Base-by-base conservation (phyloP, 1,140 invertebrate genomes). In the Holotrichia oblita region DNA sequence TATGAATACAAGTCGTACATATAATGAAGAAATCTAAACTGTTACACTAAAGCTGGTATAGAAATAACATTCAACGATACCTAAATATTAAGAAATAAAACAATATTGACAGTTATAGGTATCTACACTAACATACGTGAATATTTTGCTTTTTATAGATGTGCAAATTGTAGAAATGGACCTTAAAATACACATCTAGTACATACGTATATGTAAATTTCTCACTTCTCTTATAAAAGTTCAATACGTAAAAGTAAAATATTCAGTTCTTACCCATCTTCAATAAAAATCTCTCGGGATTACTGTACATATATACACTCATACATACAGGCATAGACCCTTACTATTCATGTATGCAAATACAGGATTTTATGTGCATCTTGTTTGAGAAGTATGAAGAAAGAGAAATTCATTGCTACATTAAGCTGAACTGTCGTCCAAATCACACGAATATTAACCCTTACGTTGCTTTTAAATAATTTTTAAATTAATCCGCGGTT, bases 381-480 rank as follows among this genome's bases (percentile, higher is more conserved):
- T 69, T 69, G 61, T 69, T 69, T 27, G 61, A 69, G 61, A 27
- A 34, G 20, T 69, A 69, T 69, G 61, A 69, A 69, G 17, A 69
- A 20, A 61, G n/a, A 12, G 27, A 27, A 69, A 34, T 24, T 34
- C 22, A 69, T 55, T 27, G 61, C 61, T 69, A 69, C 61, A 14
- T 69, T 69, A 69, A 69, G 61, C 61, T 69, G 27, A 69, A 20
- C 61, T 69, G 22, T 9, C 61, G 61, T 69, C 61, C 61, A 69
- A 69, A 69, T 69, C 61, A 69, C 61, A 69, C 27, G 27, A 20
- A 69, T 22, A 24, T 69, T 69, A 55, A 55, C 22, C 27, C 61
- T 69, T 69, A 27, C 61, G 27, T 69, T 22, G 61, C 12, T 27
- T 14, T 17, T 4, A 34, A 34, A 34, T 34, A 34, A 34, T 6